These are phyloP conservation scores for Glaucopsyche alexis DNA, from an alignment of 2,888 invertebrate genomes.

Conservation along the genomic window DNA sequence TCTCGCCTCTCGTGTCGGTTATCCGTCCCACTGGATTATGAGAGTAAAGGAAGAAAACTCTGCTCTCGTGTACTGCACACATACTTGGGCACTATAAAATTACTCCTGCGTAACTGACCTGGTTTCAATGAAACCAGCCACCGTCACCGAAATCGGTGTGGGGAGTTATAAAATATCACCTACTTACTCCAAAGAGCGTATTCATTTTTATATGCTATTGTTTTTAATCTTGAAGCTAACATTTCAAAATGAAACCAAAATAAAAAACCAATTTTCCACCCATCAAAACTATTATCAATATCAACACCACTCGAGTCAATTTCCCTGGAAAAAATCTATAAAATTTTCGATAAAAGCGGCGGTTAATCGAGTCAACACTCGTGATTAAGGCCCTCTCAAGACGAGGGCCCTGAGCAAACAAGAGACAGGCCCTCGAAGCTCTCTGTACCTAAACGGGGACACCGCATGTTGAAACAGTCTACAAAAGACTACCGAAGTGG, in stretches of 20 bases:
- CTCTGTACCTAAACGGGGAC: conserved; percentile 59
- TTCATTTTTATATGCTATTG: too few species aligned
- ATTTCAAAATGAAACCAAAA: background rate
- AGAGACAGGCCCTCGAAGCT: conserved; percentile 63
- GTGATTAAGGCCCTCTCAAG: conserved; percentile 68
- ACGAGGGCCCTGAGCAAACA: conserved; percentile 63
- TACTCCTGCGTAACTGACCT: too few species aligned
- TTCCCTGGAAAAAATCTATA: conserved; percentile 9
- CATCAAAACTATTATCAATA: background rate
- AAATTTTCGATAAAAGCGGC: conserved; percentile 37
- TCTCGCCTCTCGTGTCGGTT: too few species aligned
- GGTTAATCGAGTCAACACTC: conserved; percentile 61
- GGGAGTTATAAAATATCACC: too few species aligned
- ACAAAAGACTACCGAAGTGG: conserved; percentile 23
- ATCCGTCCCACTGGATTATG: too few species aligned
- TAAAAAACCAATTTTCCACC: background rate
- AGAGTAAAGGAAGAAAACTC: too few species aligned
- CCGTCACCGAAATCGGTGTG: too few species aligned
- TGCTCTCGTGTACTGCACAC: too few species aligned
- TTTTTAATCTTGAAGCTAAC: background rate
- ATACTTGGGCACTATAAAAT: too few species aligned
- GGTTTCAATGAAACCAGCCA: too few species aligned
- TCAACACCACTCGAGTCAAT: background rate
- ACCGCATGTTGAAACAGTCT: conserved; percentile 37
- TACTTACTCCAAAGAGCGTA: too few species aligned